Percentiles rank a stretch among this genome's conserved stretches.
phyloP scores from a whole-genome alignment of 2,113 vertebrate species.

The Aepyceros melampus region DNA sequence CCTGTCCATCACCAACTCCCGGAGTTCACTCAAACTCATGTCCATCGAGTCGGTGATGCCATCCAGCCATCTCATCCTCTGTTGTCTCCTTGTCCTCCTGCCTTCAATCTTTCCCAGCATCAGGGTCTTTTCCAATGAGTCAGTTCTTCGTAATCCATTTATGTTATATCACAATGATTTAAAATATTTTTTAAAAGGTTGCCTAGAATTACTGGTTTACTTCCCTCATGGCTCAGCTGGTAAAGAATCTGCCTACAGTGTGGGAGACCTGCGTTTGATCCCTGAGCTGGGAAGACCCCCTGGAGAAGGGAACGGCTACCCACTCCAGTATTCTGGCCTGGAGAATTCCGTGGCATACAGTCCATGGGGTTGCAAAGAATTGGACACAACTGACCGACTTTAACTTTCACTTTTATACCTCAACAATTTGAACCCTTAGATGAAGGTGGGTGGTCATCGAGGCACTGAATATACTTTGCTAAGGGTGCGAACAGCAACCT shows the following conservation, averaged over 20 bases:
- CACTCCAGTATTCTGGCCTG: background rate
- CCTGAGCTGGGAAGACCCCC: background rate
- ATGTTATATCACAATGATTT: background rate
- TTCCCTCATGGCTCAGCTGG: background rate
- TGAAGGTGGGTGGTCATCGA: background rate
- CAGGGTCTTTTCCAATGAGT: background rate
- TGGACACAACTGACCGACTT: background rate
- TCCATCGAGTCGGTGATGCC: rapidly evolving
- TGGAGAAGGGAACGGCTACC: background rate
- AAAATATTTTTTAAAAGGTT: background rate
- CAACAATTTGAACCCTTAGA: background rate
- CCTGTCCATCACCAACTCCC: background rate
- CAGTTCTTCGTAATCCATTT: background rate
- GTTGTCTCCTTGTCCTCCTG: background rate
- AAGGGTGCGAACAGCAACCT: background rate
- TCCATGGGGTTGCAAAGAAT: background rate
- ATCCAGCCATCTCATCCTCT: background rate
- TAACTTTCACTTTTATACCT: background rate
- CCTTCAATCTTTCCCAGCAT: background rate
- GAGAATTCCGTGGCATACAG: background rate
- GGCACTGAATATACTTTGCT: background rate
- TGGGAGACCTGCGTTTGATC: background rate
- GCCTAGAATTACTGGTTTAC: background rate
- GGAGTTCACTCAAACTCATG: background rate
- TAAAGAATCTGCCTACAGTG: background rate